Conservation (phyloP, 2,113 vertebrate species). For the Carassius auratus region DNA sequence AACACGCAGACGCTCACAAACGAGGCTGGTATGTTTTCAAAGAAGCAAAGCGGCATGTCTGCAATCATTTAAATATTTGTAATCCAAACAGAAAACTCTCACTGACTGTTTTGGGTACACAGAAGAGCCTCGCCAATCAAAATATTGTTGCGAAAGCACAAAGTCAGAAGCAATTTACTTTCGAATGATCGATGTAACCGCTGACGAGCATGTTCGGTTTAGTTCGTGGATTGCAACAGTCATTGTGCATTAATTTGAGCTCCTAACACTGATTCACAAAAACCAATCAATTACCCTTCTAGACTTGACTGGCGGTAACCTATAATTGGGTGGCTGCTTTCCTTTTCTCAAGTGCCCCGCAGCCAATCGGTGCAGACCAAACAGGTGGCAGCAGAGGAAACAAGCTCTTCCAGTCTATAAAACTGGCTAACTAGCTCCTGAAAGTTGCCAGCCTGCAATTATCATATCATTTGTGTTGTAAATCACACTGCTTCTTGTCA, state of each 20-base stretch:
- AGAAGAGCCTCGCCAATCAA: conserved; percentile 27
- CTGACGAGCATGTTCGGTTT: conserved; percentile 19
- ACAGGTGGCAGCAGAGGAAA: conserved; percentile 72
- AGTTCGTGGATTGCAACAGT: conserved; percentile 40
- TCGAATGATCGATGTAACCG: conserved; percentile 8
- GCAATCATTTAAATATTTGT: conserved; percentile 42
- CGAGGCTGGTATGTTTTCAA: conserved; percentile 31
- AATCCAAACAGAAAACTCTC: conserved; percentile 55
- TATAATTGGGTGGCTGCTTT: conserved; percentile 60
- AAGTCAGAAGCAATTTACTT: conserved; percentile 33
- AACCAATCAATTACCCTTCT: conserved; percentile 61
- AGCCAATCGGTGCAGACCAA: conserved; percentile 66
- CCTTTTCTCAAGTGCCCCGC: conserved; percentile 58
- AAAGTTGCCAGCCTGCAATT: conserved; percentile 68
- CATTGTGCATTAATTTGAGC: conserved; percentile 69
- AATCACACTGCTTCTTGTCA: conserved; percentile 70
- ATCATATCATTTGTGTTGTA: conserved; percentile 69
- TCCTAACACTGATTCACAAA: conserved; percentile 65
- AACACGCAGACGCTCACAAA: conserved; percentile 54
- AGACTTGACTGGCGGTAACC: conserved; percentile 59
- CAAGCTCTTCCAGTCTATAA: conserved; percentile 75
- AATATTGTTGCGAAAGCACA: conserved; percentile 33
- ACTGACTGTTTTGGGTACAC: conserved; percentile 56
- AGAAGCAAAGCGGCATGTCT: conserved; percentile 44
- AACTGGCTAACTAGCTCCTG: conserved; percentile 66